Percentiles rank a stretch among this genome's conserved stretches.
phyloP scores from a whole-genome alignment of 2,113 vertebrate species.

The Cololabis saira region DNA sequence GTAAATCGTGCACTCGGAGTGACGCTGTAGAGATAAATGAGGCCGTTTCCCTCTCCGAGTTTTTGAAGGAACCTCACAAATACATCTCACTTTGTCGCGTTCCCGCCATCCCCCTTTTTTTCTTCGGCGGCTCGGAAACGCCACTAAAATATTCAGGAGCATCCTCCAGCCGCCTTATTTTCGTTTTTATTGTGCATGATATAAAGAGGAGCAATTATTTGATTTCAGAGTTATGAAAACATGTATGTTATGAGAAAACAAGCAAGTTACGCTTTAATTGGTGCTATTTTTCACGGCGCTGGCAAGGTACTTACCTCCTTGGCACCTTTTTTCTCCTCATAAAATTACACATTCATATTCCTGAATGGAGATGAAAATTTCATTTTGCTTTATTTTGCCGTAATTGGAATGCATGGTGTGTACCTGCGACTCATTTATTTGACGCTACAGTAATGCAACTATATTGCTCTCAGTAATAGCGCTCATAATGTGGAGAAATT shows the following conservation, averaged over 20 bases:
- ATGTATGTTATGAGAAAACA: slow-evolving; percentile 99
- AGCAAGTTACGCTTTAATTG: slow-evolving; percentile 99
- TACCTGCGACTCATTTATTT: slow-evolving; percentile 76
- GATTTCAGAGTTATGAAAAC: slow-evolving; percentile 99
- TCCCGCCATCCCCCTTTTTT: background rate
- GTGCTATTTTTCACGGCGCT: slow-evolving; percentile 94
- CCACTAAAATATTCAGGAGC: slow-evolving; percentile 95
- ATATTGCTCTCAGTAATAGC: slow-evolving; percentile 71
- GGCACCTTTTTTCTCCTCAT: slow-evolving; percentile 88
- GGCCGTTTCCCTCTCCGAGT: slow-evolving; percentile 88
- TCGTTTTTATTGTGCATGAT: slow-evolving; percentile 97
- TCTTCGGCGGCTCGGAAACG: slow-evolving; percentile 67
- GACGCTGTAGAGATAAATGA: slow-evolving; percentile 91
- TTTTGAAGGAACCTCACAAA: slow-evolving; percentile 89
- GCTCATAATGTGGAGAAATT: slow-evolving; percentile 61
- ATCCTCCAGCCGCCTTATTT: slow-evolving; percentile 92
- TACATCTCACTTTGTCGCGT: slow-evolving; percentile 85
- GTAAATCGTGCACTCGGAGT: slow-evolving; percentile 88
- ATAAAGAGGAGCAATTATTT: slow-evolving; percentile 99
- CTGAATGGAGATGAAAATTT: slow-evolving; percentile 87
- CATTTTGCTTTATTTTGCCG: slow-evolving; percentile 78
- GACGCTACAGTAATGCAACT: slow-evolving; percentile 52
- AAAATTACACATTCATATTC: slow-evolving; percentile 95
- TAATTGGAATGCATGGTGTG: slow-evolving; percentile 83
- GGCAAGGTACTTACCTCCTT: slow-evolving; percentile 97